Evolutionary conservation across 1,140 invertebrate genomes (phyloP).

Genomic region (Zaprionus camerounensis): DNA sequence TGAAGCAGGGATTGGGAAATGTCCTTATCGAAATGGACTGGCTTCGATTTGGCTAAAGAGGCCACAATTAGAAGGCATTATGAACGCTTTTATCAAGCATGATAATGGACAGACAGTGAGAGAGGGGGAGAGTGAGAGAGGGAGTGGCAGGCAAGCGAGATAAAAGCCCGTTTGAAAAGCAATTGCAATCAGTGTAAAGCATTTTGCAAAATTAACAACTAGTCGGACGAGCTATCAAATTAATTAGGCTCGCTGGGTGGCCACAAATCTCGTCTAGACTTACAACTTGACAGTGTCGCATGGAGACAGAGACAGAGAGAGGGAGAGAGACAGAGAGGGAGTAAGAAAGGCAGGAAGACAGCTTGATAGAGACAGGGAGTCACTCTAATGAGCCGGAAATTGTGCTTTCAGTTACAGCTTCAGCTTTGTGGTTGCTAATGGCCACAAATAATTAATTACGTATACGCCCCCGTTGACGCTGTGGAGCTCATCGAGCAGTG

Average conservation of each 20-base stretch:
- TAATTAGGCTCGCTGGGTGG: constrained; percentile 45
- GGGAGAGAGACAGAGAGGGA: not conserved
- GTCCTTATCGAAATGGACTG: constrained; percentile 10
- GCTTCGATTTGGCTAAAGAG: constrained; percentile 47
- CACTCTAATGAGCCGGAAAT: constrained; percentile 52
- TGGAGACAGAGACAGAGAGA: not conserved
- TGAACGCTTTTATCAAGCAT: constrained; percentile 68
- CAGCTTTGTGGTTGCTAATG: constrained; percentile 24
- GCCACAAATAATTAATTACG: constrained; percentile 48
- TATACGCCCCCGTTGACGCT: constrained; percentile 32
- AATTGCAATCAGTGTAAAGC: constrained; percentile 41
- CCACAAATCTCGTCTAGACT: constrained; percentile 24
- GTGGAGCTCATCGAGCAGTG: not conserved
- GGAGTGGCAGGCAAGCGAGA: not conserved
- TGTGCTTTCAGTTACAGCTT: constrained; percentile 27
- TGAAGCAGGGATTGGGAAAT: not conserved
- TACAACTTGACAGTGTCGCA: constrained; percentile 4
- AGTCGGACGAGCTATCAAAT: constrained; percentile 29
- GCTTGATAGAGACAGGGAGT: not conserved
- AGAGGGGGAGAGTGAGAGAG: not conserved
- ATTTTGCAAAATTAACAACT: constrained; percentile 40
- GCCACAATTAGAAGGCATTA: constrained; percentile 74
- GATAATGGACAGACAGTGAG: not conserved
- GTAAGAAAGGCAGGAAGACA: not conserved
- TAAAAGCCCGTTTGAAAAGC: constrained; percentile 14